These are phyloP conservation scores for Corythoichthys intestinalis DNA, from an alignment of 2,113 vertebrate species.

Conservation along the genomic window DNA sequence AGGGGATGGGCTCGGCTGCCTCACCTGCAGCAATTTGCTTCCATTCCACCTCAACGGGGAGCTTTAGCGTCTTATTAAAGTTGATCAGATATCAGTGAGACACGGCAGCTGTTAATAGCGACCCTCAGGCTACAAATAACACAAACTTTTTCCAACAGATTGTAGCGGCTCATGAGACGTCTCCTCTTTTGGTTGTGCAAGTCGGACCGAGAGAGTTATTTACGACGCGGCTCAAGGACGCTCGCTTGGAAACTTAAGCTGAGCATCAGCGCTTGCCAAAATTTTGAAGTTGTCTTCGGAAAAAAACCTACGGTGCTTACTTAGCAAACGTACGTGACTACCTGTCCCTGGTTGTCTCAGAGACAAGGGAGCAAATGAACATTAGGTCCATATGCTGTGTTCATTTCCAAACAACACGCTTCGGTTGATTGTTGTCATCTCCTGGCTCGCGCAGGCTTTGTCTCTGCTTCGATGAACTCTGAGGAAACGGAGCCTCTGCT, in stretches of 20 bases:
- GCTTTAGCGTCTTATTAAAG: neutral
- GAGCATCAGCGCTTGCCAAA: neutral
- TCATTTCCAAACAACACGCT: neutral
- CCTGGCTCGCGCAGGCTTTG: neutral
- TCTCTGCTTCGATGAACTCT: neutral
- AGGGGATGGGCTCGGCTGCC: neutral
- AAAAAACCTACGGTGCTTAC: neutral
- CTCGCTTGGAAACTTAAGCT: neutral
- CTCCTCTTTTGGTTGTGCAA: neutral
- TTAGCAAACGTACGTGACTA: neutral
- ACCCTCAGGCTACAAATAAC: neutral
- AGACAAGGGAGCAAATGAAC: neutral
- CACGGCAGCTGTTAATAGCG: slow-evolving; percentile 2
- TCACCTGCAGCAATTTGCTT: slow-evolving; percentile 6
- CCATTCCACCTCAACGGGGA: neutral
- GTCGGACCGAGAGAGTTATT: neutral
- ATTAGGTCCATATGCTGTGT: neutral
- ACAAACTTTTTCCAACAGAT: slow-evolving; percentile 7
- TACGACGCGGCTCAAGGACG: neutral
- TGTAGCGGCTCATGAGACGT: neutral
- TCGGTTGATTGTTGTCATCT: neutral
- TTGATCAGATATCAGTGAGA: slow-evolving; percentile 5
- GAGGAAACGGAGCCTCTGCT: slow-evolving; percentile 3
- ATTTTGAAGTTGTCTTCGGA: neutral
- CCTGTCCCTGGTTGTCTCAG: neutral